Conservation (phyloP, 1,140 invertebrate genomes). For the Rhizoglyphus robini region DNA sequence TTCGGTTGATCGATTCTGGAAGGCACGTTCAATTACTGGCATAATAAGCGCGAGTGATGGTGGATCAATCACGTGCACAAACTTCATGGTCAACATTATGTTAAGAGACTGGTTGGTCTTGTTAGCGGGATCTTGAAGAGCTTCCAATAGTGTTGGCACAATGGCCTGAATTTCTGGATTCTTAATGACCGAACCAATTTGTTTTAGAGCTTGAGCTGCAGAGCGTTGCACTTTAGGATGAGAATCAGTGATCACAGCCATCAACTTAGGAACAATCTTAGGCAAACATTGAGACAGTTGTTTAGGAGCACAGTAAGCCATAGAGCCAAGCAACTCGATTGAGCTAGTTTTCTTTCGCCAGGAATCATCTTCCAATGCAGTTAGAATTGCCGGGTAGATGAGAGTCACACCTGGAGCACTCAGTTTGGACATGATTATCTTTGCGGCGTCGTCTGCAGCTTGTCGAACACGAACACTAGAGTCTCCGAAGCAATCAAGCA, state of each 20-base stretch:
- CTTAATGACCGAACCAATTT: slow-evolving; percentile 92
- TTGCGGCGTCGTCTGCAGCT: slow-evolving; percentile 85
- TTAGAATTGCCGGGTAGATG: slow-evolving; percentile 72
- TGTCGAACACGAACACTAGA: slow-evolving; percentile 53
- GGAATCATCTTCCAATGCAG: slow-evolving; percentile 88
- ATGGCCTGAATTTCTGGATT: slow-evolving; percentile 98
- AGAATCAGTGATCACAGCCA: slow-evolving; percentile 91
- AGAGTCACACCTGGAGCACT: slow-evolving; percentile 94
- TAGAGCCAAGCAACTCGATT: slow-evolving; percentile 86
- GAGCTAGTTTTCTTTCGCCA: slow-evolving; percentile 97
- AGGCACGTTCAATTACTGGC: slow-evolving; percentile 94
- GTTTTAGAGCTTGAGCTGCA: slow-evolving; percentile 80
- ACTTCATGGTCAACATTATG: slow-evolving; percentile 87
- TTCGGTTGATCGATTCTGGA: slow-evolving; percentile 90
- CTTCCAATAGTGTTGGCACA: slow-evolving; percentile 75
- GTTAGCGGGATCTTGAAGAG: slow-evolving; percentile 88
- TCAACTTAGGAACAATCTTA: slow-evolving; percentile 94
- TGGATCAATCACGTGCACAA: slow-evolving; percentile 98
- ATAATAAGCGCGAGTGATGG: slow-evolving; percentile 96
- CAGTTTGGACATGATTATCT: slow-evolving; percentile 90
- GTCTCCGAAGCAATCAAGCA: slow-evolving; percentile 92
- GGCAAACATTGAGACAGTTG: slow-evolving; percentile 94
- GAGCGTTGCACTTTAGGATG: slow-evolving; percentile 96
- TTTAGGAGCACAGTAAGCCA: slow-evolving; percentile 97
- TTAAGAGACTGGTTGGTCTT: slow-evolving; percentile 84